These are phyloP conservation scores for Ectemnius lituratus DNA, from an alignment of 2,888 invertebrate species.

Conservation along the genomic window DNA sequence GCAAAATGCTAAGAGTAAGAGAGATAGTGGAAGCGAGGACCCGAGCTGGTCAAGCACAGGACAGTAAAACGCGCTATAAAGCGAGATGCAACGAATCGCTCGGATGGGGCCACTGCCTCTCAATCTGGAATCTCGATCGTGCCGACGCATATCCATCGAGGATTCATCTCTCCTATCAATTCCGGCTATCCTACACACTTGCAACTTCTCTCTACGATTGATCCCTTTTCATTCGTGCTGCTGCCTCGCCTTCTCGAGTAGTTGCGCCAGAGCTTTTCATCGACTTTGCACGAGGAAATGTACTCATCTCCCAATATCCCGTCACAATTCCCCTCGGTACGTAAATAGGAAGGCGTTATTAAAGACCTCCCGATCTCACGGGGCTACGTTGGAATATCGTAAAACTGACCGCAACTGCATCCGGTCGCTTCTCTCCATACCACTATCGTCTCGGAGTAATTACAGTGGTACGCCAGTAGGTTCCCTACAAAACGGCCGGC, in stretches of 20 bases:
- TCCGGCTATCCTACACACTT: slow-evolving; percentile 11
- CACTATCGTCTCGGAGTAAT: slow-evolving; percentile 22
- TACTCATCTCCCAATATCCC: slow-evolving; percentile 1
- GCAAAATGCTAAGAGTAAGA: slow-evolving; percentile 36
- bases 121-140: slow-evolving; percentile 61
- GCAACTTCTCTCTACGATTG: slow-evolving; percentile 30
- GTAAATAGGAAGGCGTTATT: slow-evolving; percentile 17
- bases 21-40: slow-evolving; percentile 24
- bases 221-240: neutral
- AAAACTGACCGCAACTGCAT: slow-evolving; percentile 44
- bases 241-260: neutral
- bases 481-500: neutral
- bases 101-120: slow-evolving; percentile 24
- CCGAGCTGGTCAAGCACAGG: slow-evolving; percentile 63
- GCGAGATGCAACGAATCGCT: slow-evolving; percentile 54
- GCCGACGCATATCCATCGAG: slow-evolving; percentile 40
- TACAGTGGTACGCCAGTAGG: slow-evolving; percentile 17
- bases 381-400: slow-evolving; percentile 23
- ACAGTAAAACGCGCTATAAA: slow-evolving; percentile 64
- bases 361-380: slow-evolving; percentile 40
- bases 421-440: slow-evolving; percentile 24
- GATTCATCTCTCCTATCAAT: slow-evolving; percentile 38
- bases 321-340: neutral
- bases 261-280: too few relatives aligned
- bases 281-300: neutral